phyloP scores from a whole-genome alignment of 2,888 invertebrate genomes.

The Agrotis exclamationis region DNA sequence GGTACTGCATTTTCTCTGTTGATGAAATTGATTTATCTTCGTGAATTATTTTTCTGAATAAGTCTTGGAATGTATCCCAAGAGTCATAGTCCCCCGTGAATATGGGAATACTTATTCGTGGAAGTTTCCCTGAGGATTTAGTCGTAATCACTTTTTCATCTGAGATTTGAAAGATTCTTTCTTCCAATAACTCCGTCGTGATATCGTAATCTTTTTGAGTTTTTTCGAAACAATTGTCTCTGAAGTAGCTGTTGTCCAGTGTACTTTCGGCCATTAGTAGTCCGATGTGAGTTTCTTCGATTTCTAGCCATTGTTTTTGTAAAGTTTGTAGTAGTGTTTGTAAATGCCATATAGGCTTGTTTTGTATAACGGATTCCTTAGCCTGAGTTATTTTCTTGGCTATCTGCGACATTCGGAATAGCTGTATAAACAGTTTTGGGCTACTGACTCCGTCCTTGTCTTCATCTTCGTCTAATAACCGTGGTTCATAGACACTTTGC shows the following conservation, averaged over 20 bases:
- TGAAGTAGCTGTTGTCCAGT: constrained; percentile 6
- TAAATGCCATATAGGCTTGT: constrained; percentile 8
- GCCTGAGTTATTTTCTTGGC: constrained; percentile 4
- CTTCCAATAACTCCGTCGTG: constrained; percentile 7
- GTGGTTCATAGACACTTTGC: no score
- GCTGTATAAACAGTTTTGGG: no score
- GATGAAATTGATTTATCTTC: no score
- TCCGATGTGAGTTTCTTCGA: background rate
- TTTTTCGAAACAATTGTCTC: constrained; percentile 2
- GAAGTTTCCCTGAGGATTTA: constrained; percentile 5
- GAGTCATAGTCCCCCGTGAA: no score
- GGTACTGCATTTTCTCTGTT: constrained; percentile 3
- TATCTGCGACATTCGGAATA: constrained; percentile 9
- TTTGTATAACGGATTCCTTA: constrained; percentile 1
- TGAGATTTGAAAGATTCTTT: constrained; percentile 6
- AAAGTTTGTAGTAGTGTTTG: constrained; percentile 4
- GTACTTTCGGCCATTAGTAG: constrained; percentile 11
- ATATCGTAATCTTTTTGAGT: background rate
- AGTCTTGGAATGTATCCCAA: background rate
- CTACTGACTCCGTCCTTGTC: no score
- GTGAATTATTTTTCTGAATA: constrained; percentile 12
- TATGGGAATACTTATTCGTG: constrained; percentile 13
- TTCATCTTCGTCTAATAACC: no score
- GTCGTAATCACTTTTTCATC: background rate
- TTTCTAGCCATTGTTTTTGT: background rate